Evolutionary conservation across 2,797 vertebrate genomes (phyloP), one percentile per base, ranked within the genome.

Genomic region (Vespertilio murinus): DNA sequence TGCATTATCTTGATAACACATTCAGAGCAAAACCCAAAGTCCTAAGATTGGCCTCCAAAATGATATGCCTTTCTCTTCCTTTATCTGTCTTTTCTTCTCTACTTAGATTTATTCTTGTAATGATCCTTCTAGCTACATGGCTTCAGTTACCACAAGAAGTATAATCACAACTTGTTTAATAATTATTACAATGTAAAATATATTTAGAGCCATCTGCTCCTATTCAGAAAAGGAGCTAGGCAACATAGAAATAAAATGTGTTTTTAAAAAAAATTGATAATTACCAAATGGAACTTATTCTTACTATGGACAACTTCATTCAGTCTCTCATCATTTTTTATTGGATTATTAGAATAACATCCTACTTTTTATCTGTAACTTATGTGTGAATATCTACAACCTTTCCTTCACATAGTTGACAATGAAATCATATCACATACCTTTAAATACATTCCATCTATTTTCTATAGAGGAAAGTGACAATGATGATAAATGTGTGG

Each of bases 161-260:
- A 78, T 71, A 94, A 81, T 59, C 25, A 11, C 25, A 92, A 89
- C 12, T 61, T 52, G 17, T 77, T 92, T 88, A 94, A 69, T 82
- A 82, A 75, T 89, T 92, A 70, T 74, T 93, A 25, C 42, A 71
- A n/a, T 94, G 69, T 94, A 83, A 92, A 88, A 80, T 95, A 81
- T 83, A 94, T 61, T 87, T 93, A 88, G 71, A 78, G n/a, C 49
- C 84, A 87, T 89, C 59, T 96, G 82, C 79, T 92, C 20, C 33
- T 89, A 65, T 78, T 93, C 54, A 91, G 79, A 65, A 69, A 86
- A 90, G 30, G 33, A 94, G 9, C 52, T 61, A 93, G 38, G 65
- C 47, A 93, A 83, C 65, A 87, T 64, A 93, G 65, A 91, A 87
- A 64, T 73, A 45, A 87, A 92, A 70, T n/a, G 33, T 93, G 87